Evolutionary conservation across 2,113 vertebrate species (phyloP).

Genomic region (Maccullochella peelii): DNA sequence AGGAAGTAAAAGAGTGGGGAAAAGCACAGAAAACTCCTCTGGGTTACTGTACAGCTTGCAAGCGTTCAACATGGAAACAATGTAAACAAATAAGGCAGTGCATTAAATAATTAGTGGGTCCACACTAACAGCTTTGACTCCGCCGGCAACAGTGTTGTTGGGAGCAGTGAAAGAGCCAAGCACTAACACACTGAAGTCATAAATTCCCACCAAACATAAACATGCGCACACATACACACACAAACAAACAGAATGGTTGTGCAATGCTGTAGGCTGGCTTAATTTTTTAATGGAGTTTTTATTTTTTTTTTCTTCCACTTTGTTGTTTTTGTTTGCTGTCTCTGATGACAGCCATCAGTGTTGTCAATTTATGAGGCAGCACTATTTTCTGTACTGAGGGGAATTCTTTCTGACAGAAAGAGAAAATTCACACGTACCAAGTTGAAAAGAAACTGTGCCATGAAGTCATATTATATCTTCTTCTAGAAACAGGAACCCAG

Average conservation of each 20-base stretch:
- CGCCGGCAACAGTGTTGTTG: conserved; percentile 41
- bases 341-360: conserved; percentile 47
- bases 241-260: conserved; percentile 39
- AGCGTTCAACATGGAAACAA: conserved; percentile 61
- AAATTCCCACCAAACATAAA: conserved; percentile 54
- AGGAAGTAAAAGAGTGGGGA: not conserved
- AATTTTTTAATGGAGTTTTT: conserved; percentile 63
- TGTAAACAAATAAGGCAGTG: conserved; percentile 67
- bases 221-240: conserved; percentile 1
- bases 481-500: conserved; percentile 44
- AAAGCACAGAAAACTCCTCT: conserved; percentile 23
- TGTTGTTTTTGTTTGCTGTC: conserved; percentile 44
- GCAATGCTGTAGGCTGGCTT: conserved; percentile 37
- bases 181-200: conserved; percentile 53
- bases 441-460: conserved; percentile 35
- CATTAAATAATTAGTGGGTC: conserved; percentile 81
- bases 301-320: conserved; percentile 10
- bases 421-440: conserved; percentile 13
- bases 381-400: conserved; percentile 29
- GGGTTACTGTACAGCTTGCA: conserved; percentile 40
- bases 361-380: conserved; percentile 62
- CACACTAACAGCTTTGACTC: conserved; percentile 72
- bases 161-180: conserved; percentile 50
- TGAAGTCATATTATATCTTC: conserved; percentile 48
- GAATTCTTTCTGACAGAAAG: conserved; percentile 47